Base-by-base conservation (phyloP, 2,888 invertebrate species). In the Agrotis puta region DNA sequence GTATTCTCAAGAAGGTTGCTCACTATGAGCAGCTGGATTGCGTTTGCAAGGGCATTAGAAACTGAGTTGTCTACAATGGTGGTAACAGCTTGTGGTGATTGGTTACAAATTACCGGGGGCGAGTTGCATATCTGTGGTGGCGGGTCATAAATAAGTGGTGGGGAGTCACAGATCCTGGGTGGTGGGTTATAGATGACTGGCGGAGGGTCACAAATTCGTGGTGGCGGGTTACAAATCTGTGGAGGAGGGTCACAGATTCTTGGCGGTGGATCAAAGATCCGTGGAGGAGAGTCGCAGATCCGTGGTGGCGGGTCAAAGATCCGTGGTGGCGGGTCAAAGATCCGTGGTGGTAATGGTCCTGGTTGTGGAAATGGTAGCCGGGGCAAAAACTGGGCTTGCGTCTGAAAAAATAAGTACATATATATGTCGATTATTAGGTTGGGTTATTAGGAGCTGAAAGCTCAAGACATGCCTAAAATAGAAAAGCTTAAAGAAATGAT, bases 41-140 rank as follows among this genome's bases (percentile, higher is more conserved):
- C 90, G 45, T 94, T 94, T 0, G 93, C 94, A 33, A 94, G 79
- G 0, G 93, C 82, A 62, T 90, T 93, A 2, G 92, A 89, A 3
- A 94, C 78, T 0, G 91, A 89, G 59, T 92, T 93, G 62, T 94
- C 94, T 3, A 93, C 74, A 0, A 93, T 77, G 0, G 93, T 92
- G 0, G 91, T 90, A 0, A 88, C 45, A 70, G 0, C 62, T n/a
- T 83, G 65, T 64, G 85, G 84, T 27, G 84, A 70, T 57, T 69
- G 58, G 14, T 77, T 51, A 13, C 69, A 71, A 5, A 80, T 33
- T 1, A 22, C 0, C 0, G 68, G 62, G 1, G 47, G 59, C 9
- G 63, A 14, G 24, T 73, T 59, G 20, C 68, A 75, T 11, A 85
- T 56, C 62, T 68, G n/a, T 6, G 77, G 63, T 22, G 82, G 68